phyloP scores from a whole-genome alignment of 2,888 invertebrate species.

The Loripinus fragilis region DNA sequence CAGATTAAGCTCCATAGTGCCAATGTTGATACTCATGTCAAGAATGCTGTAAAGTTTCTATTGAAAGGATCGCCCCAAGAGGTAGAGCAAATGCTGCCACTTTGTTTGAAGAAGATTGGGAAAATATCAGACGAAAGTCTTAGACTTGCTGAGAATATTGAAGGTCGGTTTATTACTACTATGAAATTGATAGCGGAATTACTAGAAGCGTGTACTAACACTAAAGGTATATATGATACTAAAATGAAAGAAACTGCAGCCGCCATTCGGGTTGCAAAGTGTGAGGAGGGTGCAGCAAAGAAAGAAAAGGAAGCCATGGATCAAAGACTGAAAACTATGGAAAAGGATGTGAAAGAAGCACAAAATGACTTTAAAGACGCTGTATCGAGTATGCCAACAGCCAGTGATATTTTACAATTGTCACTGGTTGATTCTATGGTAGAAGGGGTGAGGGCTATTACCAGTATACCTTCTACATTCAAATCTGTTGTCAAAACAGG shows the following conservation, averaged over 20 bases:
- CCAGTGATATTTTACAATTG: background rate
- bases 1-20: background rate
- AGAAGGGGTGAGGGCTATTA: background rate
- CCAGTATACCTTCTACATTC: background rate
- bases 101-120: background rate
- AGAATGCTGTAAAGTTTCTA: background rate
- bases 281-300: background rate
- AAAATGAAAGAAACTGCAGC: background rate
- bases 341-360: background rate
- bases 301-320: background rate
- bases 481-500: background rate
- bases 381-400: background rate
- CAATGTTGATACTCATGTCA: conserved; percentile 11
- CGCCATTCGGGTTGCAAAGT: background rate
- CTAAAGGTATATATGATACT: background rate
- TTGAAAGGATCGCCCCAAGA: conserved; percentile 4
- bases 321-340: background rate
- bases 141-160: background rate
- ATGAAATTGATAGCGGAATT: conserved; percentile 4
- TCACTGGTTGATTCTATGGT: background rate
- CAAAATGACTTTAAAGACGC: conserved; percentile 1
- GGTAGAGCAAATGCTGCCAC: background rate
- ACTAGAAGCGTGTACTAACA: conserved; percentile 6
- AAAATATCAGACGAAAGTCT: conserved; percentile 7
- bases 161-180: background rate